A percentile compares a stretch with the other conserved stretches of the same genome.
These are phyloP conservation scores for Aphis gossypii DNA, from an alignment of 1,140 invertebrate species.

Conservation along the genomic window DNA sequence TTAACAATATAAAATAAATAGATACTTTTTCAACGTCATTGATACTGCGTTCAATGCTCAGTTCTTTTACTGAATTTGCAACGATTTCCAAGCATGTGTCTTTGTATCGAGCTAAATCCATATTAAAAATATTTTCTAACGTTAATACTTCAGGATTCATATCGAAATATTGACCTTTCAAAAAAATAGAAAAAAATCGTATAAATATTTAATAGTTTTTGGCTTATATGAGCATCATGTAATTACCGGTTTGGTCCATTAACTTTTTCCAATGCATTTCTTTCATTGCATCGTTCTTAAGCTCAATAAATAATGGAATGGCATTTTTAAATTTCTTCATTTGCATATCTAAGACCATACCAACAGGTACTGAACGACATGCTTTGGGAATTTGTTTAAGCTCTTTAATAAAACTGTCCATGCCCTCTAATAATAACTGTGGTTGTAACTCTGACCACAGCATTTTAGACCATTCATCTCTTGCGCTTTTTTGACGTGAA, in stretches of 20 bases:
- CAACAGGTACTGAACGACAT: slow-evolving; percentile 70
- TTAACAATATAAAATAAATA: background rate
- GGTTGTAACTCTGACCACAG: slow-evolving; percentile 88
- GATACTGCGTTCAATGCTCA: slow-evolving; percentile 85
- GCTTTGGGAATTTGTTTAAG: slow-evolving; percentile 73
- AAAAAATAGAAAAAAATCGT: background rate
- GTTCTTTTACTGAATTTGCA: slow-evolving; percentile 85
- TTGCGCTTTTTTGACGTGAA: slow-evolving; percentile 75
- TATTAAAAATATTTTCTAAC: slow-evolving; percentile 87
- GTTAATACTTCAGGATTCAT: slow-evolving; percentile 87
- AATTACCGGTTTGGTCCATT: slow-evolving; percentile 82
- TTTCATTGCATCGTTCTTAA: slow-evolving; percentile 88
- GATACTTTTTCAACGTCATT: slow-evolving; percentile 67
- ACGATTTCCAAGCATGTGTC: slow-evolving; percentile 85
- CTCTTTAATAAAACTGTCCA: slow-evolving; percentile 82
- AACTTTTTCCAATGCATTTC: slow-evolving; percentile 88
- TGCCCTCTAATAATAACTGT: slow-evolving; percentile 82
- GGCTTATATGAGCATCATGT: background rate
- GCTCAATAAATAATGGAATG: slow-evolving; percentile 85
- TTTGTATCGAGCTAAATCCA: slow-evolving; percentile 86
- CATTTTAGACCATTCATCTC: slow-evolving; percentile 83
- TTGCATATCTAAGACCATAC: slow-evolving; percentile 74
- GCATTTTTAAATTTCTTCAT: slow-evolving; percentile 90
- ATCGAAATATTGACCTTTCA: slow-evolving; percentile 78
- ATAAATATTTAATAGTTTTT: background rate